Conservation (phyloP, 2,888 invertebrate genomes). For the Reticulitermes lucifugus region DNA sequence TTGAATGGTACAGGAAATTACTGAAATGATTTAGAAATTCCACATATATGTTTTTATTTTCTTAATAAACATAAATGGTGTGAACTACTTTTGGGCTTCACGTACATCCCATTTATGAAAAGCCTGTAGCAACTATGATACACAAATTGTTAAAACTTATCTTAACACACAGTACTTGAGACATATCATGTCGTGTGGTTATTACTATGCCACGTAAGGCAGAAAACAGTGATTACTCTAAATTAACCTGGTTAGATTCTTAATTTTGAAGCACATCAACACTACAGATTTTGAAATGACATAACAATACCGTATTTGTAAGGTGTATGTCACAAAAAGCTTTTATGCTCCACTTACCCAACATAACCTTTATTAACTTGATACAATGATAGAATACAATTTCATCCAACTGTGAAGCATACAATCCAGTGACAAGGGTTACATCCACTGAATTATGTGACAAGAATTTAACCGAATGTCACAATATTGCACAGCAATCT, state of each 20-base stretch:
- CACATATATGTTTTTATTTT: slow-evolving; percentile 25
- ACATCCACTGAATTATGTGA: neutral
- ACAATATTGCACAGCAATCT: neutral
- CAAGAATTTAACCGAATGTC: neutral
- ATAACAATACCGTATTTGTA: neutral
- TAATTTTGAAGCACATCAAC: slow-evolving; percentile 16
- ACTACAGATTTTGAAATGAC: neutral
- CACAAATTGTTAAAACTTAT: slow-evolving; percentile 19
- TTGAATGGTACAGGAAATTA: slow-evolving; percentile 29
- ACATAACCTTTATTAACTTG: neutral
- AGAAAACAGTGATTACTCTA: neutral
- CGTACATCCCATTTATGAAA: slow-evolving; percentile 34
- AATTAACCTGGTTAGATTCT: neutral
- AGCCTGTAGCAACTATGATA: slow-evolving; percentile 35
- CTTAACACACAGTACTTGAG: neutral
- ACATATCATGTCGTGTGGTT: neutral
- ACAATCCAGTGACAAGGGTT: neutral
- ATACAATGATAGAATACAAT: too few species aligned
- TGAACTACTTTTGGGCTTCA: slow-evolving; percentile 8
- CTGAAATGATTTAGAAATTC: slow-evolving; percentile 32
- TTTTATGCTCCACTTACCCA: neutral
- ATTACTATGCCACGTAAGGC: neutral
- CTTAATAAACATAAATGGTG: neutral
- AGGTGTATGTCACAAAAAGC: neutral
- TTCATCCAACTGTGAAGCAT: too few species aligned